Conservation (phyloP, 2,113 vertebrate species). For the Prinia subflava region DNA sequence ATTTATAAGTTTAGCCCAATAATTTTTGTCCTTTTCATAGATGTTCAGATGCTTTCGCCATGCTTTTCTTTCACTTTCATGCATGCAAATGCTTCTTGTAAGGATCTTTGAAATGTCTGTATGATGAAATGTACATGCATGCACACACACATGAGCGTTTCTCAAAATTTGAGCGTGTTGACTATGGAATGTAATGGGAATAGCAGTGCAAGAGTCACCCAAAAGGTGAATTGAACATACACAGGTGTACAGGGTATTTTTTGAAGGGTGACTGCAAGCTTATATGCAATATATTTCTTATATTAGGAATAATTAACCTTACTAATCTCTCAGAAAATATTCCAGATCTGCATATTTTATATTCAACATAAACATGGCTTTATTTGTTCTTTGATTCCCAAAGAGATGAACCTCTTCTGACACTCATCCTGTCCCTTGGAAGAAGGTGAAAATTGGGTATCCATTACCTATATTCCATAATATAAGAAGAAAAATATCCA, state of each 20-base stretch:
- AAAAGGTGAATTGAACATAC: not conserved
- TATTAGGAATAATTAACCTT: not conserved
- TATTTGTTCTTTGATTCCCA: not conserved
- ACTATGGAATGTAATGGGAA: not conserved
- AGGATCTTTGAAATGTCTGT: not conserved
- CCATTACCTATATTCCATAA: not conserved
- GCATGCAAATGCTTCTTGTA: not conserved
- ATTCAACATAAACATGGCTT: not conserved
- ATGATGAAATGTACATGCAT: not conserved
- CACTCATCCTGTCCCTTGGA: not conserved
- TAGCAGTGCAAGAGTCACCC: not conserved
- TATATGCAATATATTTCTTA: not conserved
- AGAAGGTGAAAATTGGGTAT: not conserved
- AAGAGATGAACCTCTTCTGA: not conserved
- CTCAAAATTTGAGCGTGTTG: not conserved
- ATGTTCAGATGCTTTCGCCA: not conserved
- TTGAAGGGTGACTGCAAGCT: not conserved
- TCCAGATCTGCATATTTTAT: not conserved
- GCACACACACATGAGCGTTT: fast-evolving
- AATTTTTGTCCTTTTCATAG: not conserved
- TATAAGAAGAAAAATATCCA: not conserved
- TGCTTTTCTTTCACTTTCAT: not conserved
- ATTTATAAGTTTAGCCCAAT: not conserved
- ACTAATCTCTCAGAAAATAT: not conserved
- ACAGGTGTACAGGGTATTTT: not conserved